Evolutionary conservation across 2,797 vertebrate genomes (phyloP).

Genomic region (Cynodonichthys magdalenae): DNA sequence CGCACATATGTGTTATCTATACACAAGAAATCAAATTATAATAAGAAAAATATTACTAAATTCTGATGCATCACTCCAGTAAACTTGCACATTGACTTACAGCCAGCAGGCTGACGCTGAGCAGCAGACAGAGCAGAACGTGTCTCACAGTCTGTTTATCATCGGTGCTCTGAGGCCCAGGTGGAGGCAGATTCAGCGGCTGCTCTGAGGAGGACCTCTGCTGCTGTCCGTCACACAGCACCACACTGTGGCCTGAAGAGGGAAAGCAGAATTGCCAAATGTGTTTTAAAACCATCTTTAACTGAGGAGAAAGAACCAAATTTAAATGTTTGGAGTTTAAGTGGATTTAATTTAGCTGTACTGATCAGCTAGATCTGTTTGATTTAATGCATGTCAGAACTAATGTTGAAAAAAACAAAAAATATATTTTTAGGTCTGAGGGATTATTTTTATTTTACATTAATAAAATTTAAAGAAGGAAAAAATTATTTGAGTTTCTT

Average conservation of each 20-base stretch:
- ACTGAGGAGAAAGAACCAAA: too few relatives aligned
- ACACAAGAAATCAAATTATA: background rate
- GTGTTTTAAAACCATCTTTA: too few relatives aligned
- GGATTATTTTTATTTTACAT: background rate
- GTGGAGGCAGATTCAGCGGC: constrained; percentile 86
- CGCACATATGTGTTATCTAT: background rate
- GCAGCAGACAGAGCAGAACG: constrained; percentile 91
- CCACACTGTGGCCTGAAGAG: constrained; percentile 81
- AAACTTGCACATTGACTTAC: constrained; percentile 71
- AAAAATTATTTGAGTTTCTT: constrained; percentile 28
- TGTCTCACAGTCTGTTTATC: constrained; percentile 92
- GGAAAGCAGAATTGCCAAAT: background rate
- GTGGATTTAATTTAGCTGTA: background rate
- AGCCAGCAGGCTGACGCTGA: constrained; percentile 91
- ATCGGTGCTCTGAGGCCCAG: constrained; percentile 70
- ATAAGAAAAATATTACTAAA: background rate
- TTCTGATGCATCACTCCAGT: too few relatives aligned
- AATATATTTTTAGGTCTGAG: background rate
- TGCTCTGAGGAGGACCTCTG: constrained; percentile 60
- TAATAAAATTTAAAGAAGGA: background rate
- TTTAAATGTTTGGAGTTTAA: background rate
- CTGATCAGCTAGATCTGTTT: background rate
- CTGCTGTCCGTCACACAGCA: constrained; percentile 76
- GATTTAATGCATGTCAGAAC: background rate
- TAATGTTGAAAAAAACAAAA: rapidly evolving